A percentile compares a stretch with the other conserved stretches of the same genome.
Evolutionary conservation across 64 coral and sea anemone species (phyloP).

Genomic region (Platygyra sinensis): DNA sequence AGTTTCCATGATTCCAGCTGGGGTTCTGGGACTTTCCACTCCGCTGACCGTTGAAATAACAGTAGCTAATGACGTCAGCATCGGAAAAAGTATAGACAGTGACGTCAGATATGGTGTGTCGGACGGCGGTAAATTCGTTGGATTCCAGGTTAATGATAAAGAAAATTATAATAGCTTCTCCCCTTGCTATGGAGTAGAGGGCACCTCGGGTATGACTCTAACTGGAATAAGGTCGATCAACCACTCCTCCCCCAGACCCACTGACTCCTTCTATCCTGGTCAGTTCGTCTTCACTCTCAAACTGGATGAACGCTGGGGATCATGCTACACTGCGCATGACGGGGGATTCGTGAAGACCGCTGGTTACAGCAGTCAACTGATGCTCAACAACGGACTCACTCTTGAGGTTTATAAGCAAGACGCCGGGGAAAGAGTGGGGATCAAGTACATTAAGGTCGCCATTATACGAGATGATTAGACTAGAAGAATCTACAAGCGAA

Average conservation of each 20-base stretch:
- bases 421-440: background rate
- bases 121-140: constrained; percentile 13
- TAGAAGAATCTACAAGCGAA: too few relatives aligned
- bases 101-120: constrained; percentile 28
- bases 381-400: background rate
- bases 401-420: background rate
- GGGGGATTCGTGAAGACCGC: too few relatives aligned
- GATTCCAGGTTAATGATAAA: background rate
- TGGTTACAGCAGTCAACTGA: background rate
- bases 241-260: background rate
- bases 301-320: background rate
- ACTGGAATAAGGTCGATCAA: background rate
- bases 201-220: background rate
- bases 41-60: constrained; percentile 28
- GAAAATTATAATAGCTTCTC: background rate
- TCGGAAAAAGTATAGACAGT: constrained; percentile 13
- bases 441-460: constrained; percentile 19
- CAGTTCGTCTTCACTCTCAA: constrained; percentile 4
- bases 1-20: constrained; percentile 8
- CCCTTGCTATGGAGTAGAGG: constrained; percentile 2
- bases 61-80: constrained; percentile 21
- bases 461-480: background rate
- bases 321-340: constrained; percentile 1
- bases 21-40: background rate
- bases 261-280: background rate